Conservation (phyloP, 2,888 invertebrate genomes). For the Hemistola chrysoprasaria region DNA sequence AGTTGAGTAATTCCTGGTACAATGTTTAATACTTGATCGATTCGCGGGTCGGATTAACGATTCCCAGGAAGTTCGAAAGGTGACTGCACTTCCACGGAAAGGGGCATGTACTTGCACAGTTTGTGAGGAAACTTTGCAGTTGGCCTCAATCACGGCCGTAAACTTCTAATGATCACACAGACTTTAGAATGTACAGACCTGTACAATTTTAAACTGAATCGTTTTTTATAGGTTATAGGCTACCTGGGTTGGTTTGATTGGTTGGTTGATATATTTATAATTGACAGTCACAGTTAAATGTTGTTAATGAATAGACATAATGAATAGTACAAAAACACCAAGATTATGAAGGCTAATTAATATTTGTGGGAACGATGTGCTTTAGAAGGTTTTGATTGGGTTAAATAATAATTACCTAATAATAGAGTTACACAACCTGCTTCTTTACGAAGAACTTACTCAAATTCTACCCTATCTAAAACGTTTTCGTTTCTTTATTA, state of each 20-base stretch:
- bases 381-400: no score
- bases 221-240: no score
- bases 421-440: no score
- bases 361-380: no score
- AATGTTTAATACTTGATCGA: constrained; percentile 9
- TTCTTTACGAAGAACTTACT: no score
- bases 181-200: constrained; percentile 41
- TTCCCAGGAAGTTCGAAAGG: constrained; percentile 42
- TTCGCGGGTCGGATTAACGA: constrained; percentile 13
- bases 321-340: no score
- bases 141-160: constrained; percentile 47
- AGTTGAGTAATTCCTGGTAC: constrained; percentile 7
- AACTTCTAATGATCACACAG: constrained; percentile 48
- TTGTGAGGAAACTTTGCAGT: constrained; percentile 55
- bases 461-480: neutral
- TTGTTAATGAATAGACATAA: no score
- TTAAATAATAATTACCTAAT: no score
- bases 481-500: neutral
- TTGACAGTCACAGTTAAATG: no score
- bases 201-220: constrained; percentile 4
- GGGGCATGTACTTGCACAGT: constrained; percentile 43
- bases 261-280: no score
- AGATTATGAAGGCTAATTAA: no score
- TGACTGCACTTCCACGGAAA: constrained; percentile 70
- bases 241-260: no score